These are phyloP conservation scores for Acrobasis suavella DNA, from an alignment of 2,888 invertebrate genomes.

Conservation along the genomic window DNA sequence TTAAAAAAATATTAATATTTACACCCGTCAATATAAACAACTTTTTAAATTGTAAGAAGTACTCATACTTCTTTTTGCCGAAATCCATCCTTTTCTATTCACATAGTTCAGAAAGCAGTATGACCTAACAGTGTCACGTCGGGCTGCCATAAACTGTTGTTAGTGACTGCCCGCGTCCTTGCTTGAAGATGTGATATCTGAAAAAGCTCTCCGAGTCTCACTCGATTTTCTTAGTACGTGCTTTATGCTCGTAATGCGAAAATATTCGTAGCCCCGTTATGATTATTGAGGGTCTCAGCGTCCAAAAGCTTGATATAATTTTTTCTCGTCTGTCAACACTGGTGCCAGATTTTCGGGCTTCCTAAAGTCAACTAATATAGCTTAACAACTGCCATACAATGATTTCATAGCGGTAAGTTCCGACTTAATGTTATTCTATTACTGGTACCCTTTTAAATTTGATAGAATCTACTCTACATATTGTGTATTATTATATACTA, in stretches of 20 bases:
- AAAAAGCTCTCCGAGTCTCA: constrained; percentile 2
- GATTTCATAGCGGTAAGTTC: too few relatives aligned
- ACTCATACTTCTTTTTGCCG: not conserved
- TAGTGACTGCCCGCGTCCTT: constrained; percentile 5
- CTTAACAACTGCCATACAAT: too few relatives aligned
- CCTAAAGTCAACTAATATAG: too few relatives aligned
- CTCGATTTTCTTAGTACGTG: not conserved
- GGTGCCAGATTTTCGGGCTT: too few relatives aligned
- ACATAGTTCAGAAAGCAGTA: not conserved
- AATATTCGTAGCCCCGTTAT: not conserved
- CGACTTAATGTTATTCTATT: too few relatives aligned
- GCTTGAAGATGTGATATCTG: constrained; percentile 2
- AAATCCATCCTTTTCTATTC: not conserved
- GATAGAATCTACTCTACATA: too few relatives aligned
- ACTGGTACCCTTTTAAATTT: too few relatives aligned
- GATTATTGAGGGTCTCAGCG: not conserved
- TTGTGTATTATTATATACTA: too few relatives aligned
- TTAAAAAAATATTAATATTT: too few relatives aligned
- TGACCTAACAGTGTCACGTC: not conserved
- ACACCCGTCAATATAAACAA: too few relatives aligned
- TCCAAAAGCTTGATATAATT: not conserved
- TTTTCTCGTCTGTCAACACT: too few relatives aligned
- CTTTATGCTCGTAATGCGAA: not conserved
- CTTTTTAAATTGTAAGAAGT: too few relatives aligned
- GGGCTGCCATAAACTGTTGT: constrained; percentile 10